Base-by-base conservation (phyloP, 2,797 vertebrate genomes). In the Thaleichthys pacificus region DNA sequence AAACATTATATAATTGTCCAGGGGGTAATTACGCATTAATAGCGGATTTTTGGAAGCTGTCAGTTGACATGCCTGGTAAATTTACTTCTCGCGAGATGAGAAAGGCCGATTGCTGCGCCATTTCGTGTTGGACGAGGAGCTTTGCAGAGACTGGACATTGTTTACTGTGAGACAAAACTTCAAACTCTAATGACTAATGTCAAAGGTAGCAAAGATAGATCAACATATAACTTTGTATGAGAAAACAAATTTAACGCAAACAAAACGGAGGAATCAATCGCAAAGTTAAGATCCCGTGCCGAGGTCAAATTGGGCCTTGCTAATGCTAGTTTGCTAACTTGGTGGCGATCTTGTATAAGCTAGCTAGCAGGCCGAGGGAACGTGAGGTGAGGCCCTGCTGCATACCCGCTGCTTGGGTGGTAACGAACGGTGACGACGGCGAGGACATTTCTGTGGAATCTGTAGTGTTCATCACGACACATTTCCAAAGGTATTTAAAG, bases 141-240 rank as follows among this genome's bases (percentile, higher is more conserved):
- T 70, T 74, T 71, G 63, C 47, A 4, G 47, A 72, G 67, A 54
- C 67, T 51, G 70, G 66, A 73, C 66, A 74, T 76, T 69, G 74
- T 58, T 24, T 70, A 30, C 30, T 57, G 26, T 58, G 56, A 62
- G 66, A 49, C 57, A 64, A 62, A 65, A 68, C 58, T 21, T 57
- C 57, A 64, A 57, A 65, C 71, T 63, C 14, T 57, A 60, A 57
- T 1, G 69, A 68, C 32, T 56, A 17, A 56, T 56, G 51, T 56
- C 6, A 24, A 61, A 30, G 0, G 17, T 28, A 21, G 26, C 21
- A 61, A n/a, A 32, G 24, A 49, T 5, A 17, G 42, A 47, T 47
- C 11, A 1, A 47, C 14, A 47, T 47, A 47, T 12, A 14, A 47
- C 42, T 47, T 47, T 11, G 9, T 14, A 14, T 47, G 14, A 47